Evolutionary conservation across 2,113 vertebrate genomes (phyloP).

Genomic region (Xenopus tropicalis): DNA sequence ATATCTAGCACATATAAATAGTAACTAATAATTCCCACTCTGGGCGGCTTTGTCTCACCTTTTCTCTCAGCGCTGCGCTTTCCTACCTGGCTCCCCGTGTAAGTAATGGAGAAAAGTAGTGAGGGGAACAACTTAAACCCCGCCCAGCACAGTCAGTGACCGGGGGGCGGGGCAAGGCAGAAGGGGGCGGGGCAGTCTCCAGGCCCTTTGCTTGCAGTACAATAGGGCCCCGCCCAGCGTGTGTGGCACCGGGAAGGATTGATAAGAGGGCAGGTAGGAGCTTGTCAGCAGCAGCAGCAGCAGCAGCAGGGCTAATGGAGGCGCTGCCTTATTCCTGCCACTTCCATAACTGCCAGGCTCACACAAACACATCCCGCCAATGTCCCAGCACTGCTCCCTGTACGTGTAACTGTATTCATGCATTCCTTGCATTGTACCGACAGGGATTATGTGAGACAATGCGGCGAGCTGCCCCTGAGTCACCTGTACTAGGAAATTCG

Average conservation of each 20-base stretch:
- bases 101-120: conserved; percentile 1
- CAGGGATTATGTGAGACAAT: background rate
- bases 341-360: too few relatives aligned
- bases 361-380: too few relatives aligned
- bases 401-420: too few relatives aligned
- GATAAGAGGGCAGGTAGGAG: conserved; percentile 17
- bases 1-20: too few relatives aligned
- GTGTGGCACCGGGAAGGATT: background rate
- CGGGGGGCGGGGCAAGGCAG: background rate
- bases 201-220: conserved; percentile 2
- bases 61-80: background rate
- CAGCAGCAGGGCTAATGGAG: too few relatives aligned
- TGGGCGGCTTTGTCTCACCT: conserved; percentile 12
- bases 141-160: conserved; percentile 21
- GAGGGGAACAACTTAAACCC: conserved; percentile 9
- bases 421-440: background rate
- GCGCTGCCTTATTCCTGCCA: too few relatives aligned
- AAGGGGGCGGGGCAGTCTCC: background rate
- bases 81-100: conserved; percentile 1
- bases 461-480: background rate
- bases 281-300: background rate
- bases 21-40: too few relatives aligned
- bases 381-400: too few relatives aligned
- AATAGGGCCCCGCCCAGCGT: conserved; percentile 16
- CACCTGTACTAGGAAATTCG: background rate